A percentile compares a stretch with the other conserved stretches of the same genome.
Conservation (phyloP, 1,140 invertebrate species). For the Lepidurus packardi region DNA sequence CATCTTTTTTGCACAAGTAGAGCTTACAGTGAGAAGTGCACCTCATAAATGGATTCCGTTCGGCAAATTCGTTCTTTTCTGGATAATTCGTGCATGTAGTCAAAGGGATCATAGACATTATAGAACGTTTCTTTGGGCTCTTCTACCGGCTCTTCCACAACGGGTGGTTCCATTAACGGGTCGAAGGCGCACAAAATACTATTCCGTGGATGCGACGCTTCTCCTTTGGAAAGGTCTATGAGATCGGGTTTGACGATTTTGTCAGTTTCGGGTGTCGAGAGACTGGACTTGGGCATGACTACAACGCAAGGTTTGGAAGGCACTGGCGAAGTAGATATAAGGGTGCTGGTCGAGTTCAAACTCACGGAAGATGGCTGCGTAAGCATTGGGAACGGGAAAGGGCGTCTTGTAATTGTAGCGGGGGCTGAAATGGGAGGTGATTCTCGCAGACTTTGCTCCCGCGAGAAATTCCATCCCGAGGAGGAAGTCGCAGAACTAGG, state of each 20-base stretch:
- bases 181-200: conserved; percentile 78
- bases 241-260: conserved; percentile 44
- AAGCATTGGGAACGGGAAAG: neutral
- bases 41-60: conserved; percentile 57
- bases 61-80: conserved; percentile 28
- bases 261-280: neutral
- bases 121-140: conserved; percentile 52
- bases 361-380: neutral
- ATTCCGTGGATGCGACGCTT: conserved; percentile 55
- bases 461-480: neutral
- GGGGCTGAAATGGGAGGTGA: neutral
- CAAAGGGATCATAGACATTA: conserved; percentile 77
- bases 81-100: conserved; percentile 61
- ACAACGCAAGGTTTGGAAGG: neutral
- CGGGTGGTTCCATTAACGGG: conserved; percentile 59
- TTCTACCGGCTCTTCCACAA: neutral
- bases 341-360: neutral
- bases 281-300: conserved; percentile 3
- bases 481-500: neutral
- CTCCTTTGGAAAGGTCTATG: conserved; percentile 49
- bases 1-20: conserved; percentile 54
- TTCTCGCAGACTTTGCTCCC: neutral
- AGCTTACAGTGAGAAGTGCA: conserved; percentile 49
- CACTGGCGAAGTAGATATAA: conserved; percentile 9
- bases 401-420: conserved; percentile 7